Percentiles rank a stretch among this genome's conserved stretches.
Conservation (phyloP, 2,888 invertebrate genomes). For the Xiphydria camelus region DNA sequence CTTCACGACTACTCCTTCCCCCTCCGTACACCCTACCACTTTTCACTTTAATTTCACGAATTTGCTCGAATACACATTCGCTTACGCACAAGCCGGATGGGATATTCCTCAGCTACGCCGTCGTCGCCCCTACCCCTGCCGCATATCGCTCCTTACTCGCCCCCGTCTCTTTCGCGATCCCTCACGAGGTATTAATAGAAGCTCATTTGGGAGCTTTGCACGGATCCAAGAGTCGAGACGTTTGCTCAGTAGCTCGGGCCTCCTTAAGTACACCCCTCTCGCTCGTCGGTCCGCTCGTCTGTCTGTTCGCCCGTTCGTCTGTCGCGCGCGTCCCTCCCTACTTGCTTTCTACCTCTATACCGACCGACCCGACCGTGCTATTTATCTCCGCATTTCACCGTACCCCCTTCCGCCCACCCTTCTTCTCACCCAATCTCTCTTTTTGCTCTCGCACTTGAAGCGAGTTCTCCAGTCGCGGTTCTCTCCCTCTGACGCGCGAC, state of each 20-base stretch:
- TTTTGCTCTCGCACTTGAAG: background rate
- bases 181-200: too few relatives aligned
- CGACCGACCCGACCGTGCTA: constrained; percentile 15
- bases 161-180: too few relatives aligned
- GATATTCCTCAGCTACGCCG: too few relatives aligned
- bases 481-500: background rate
- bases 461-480: background rate
- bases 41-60: too few relatives aligned
- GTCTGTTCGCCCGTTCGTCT: background rate
- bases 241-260: background rate
- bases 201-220: background rate
- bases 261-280: background rate
- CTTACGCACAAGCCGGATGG: too few relatives aligned
- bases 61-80: too few relatives aligned
- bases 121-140: too few relatives aligned
- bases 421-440: background rate
- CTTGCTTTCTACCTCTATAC: background rate
- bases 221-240: background rate
- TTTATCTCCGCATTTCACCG: constrained; percentile 34
- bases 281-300: too few relatives aligned
- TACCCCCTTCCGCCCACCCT: constrained; percentile 3
- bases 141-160: too few relatives aligned
- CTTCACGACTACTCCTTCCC: too few relatives aligned
- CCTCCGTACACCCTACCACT: too few relatives aligned
- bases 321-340: background rate